These are phyloP conservation scores for Pyralis farinalis DNA, from an alignment of 2,888 invertebrate species.

Conservation along the genomic window DNA sequence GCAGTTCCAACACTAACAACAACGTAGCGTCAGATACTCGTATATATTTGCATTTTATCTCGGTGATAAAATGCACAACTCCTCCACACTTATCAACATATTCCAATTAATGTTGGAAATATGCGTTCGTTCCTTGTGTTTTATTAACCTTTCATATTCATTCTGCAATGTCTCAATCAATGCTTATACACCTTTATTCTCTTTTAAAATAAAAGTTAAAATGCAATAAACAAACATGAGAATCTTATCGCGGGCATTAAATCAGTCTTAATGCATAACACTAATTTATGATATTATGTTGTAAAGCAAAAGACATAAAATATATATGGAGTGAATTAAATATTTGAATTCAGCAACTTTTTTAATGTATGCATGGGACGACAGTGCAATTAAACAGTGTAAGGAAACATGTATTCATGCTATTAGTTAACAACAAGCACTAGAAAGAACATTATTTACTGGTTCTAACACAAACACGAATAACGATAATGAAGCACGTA, in stretches of 20 bases:
- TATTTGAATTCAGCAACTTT: too few relatives aligned
- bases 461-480: too few relatives aligned
- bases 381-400: too few relatives aligned
- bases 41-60: conserved; percentile 66
- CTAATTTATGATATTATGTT: conserved; percentile 39
- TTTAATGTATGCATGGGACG: too few relatives aligned
- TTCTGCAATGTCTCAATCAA: conserved; percentile 3
- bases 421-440: too few relatives aligned
- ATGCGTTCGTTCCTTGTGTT: conserved; percentile 52
- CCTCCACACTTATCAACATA: conserved; percentile 59
- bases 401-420: too few relatives aligned
- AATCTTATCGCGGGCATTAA: conserved; percentile 46
- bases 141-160: conserved; percentile 62
- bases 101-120: conserved; percentile 70
- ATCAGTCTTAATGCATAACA: conserved; percentile 55
- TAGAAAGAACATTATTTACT: too few relatives aligned
- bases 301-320: conserved; percentile 30
- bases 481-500: too few relatives aligned
- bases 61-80: conserved; percentile 62
- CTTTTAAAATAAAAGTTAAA: neutral
- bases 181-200: neutral
- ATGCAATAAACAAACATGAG: conserved; percentile 1
- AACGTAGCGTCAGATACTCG: conserved; percentile 32
- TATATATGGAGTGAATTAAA: conserved; percentile 13
- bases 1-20: conserved; percentile 45